Evolutionary conservation across 2,888 invertebrate genomes (phyloP), one percentile per base, ranked within the genome.

Genomic region (Orchesellides sinensis): DNA sequence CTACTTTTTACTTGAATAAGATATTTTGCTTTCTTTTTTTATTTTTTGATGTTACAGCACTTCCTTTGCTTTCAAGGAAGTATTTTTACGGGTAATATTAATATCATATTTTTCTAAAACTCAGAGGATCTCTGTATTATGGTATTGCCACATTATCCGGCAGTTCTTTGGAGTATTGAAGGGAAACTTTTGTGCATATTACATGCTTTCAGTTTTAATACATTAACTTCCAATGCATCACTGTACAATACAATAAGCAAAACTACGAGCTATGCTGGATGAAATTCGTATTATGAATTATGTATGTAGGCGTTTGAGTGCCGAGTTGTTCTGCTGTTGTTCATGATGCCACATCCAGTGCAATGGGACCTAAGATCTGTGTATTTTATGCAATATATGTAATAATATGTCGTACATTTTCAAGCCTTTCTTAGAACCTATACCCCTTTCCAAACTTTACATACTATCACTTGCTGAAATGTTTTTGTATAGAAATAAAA

Each of bases 171-270:
- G 12, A 12, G 23, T 23, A 29, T 29, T 19, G 32, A 17, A 59
- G 32, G 61, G 27, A 47, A 72, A 59, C 59, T 72, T 72, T 72
- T 72, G 19, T 63, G 49, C 49, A 63, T 61, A 45, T 10, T 73
- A 73, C 73, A 73, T 32, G 73, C 49, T 29, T 73, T 73, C 32
- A 25, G 73, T 73, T 73, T 73, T 63, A 73, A 73, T 49, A 45
- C 73, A 73, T 61, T 47, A 61, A 72, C 61, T 45, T 59, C 19
- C 45, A 56, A 70, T 61, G 45, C n/a, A 59, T 12, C 70, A 49
- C 14, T 10, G 17, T 27, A 27, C 19, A 21, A 45, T 25, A 54
- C 32, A 40, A 2, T 68, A 49, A 52, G n/a, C n/a, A n/a, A n/a
- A n/a, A n/a, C n/a, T n/a, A n/a, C n/a, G n/a, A n/a, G n/a, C n/a